Percentiles rank a stretch among this genome's conserved stretches.
Conservation (phyloP, 2,888 invertebrate genomes). For the Eubasilissa splendida region DNA sequence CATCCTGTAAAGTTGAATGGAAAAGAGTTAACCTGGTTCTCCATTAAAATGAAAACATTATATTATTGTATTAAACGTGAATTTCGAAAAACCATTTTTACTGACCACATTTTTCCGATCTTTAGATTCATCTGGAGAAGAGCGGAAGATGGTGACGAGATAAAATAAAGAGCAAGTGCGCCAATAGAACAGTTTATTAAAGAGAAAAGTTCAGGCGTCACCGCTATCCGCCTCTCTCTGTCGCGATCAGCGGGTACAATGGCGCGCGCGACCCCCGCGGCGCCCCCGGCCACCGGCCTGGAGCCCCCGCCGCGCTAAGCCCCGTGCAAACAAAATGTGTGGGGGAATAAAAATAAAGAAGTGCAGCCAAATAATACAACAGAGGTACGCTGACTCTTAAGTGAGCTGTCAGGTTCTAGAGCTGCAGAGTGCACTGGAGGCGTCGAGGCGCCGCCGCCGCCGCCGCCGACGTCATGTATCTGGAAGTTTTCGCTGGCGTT, state of each 20-base stretch:
- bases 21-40: too few species aligned
- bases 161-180: not conserved
- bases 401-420: slow-evolving; percentile 41
- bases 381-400: slow-evolving; percentile 43
- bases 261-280: not conserved
- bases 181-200: not conserved
- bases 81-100: too few species aligned
- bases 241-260: not conserved
- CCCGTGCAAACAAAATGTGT: slow-evolving; percentile 48
- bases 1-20: too few species aligned
- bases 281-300: not conserved
- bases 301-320: slow-evolving; percentile 27
- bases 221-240: not conserved
- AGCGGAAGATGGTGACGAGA: not conserved
- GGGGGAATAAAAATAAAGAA: slow-evolving; percentile 47
- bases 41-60: too few species aligned
- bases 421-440: slow-evolving; percentile 30
- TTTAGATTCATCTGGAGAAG: too few species aligned
- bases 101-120: too few species aligned
- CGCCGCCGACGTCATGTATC: slow-evolving; percentile 51
- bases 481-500: slow-evolving; percentile 56
- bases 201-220: not conserved
- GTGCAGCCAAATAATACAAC: slow-evolving; percentile 46
- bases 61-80: too few species aligned
- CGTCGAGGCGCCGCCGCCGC: slow-evolving; percentile 27